Evolutionary conservation across 1,140 invertebrate species (phyloP).

Genomic region (Tetramorium alpestre): DNA sequence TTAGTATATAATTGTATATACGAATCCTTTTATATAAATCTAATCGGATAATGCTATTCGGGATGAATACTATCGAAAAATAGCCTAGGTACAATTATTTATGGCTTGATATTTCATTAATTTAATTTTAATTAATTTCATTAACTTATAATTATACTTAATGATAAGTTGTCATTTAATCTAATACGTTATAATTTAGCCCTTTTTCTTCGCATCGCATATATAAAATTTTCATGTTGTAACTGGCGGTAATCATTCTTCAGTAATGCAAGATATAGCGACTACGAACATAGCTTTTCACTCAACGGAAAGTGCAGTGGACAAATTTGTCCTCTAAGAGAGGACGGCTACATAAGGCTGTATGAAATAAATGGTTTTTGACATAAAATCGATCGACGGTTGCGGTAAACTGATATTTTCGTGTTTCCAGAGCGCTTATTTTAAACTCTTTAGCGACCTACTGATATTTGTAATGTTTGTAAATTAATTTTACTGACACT

Average conservation of each 20-base stretch:
- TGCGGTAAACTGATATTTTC: constrained; percentile 17
- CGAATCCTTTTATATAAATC: not conserved
- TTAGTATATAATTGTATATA: not conserved
- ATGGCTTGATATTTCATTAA: not conserved
- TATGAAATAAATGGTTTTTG: constrained; percentile 35
- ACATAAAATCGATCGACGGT: constrained; percentile 47
- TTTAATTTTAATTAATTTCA: not conserved
- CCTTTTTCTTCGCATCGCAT: not conserved
- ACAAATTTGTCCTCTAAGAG: constrained; percentile 36
- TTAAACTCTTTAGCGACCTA: not conserved
- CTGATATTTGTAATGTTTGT: not conserved
- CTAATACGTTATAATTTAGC: not conserved
- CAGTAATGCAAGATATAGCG: constrained; percentile 45
- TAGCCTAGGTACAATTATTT: not conserved
- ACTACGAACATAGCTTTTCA: constrained; percentile 53
- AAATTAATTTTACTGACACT: not conserved
- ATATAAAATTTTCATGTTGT: not conserved
- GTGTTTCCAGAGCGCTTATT: not conserved
- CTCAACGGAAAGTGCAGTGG: constrained; percentile 51
- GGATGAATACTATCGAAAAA: not conserved
- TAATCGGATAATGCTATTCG: not conserved
- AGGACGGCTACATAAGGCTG: constrained; percentile 12
- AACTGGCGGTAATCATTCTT: constrained; percentile 39
- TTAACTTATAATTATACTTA: constrained; percentile 13
- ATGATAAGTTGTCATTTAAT: not conserved